These are phyloP conservation scores for Cettia cetti DNA, from an alignment of 2,113 vertebrate species.

Conservation along the genomic window DNA sequence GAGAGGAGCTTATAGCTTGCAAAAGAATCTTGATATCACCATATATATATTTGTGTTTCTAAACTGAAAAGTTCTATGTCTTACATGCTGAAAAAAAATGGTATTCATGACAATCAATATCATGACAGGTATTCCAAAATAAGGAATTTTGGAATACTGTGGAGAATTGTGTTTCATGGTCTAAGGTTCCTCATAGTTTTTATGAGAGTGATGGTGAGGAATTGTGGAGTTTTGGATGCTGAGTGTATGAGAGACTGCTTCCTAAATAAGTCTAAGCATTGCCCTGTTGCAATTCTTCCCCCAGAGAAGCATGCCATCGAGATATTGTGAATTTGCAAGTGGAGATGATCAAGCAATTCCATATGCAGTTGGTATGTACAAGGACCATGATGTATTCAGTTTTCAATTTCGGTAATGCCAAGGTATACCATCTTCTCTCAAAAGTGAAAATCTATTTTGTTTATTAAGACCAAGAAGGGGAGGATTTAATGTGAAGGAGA, in stretches of 20 bases:
- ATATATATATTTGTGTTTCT: background rate
- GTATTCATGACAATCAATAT: background rate
- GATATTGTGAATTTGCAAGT: slow-evolving; percentile 97
- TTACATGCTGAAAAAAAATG: background rate
- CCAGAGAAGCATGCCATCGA: slow-evolving; percentile 88
- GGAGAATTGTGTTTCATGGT: background rate
- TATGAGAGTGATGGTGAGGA: background rate
- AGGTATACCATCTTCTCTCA: background rate
- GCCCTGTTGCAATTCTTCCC: slow-evolving; percentile 7
- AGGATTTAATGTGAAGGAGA: background rate
- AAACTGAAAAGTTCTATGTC: background rate
- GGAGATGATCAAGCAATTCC: slow-evolving; percentile 98
- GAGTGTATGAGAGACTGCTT: background rate
- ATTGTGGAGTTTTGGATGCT: background rate
- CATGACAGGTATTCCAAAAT: background rate
- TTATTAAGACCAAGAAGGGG: background rate
- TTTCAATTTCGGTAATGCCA: background rate
- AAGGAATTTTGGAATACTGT: background rate
- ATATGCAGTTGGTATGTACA: slow-evolving; percentile 89
- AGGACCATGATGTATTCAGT: background rate
- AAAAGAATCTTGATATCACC: background rate
- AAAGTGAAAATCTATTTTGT: background rate
- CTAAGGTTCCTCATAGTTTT: background rate
- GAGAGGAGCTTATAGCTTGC: background rate
- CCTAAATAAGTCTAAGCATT: background rate